Conservation (phyloP, 37 sponge, comb jelly and placozoan genomes). For the Tethya wilhelma region DNA sequence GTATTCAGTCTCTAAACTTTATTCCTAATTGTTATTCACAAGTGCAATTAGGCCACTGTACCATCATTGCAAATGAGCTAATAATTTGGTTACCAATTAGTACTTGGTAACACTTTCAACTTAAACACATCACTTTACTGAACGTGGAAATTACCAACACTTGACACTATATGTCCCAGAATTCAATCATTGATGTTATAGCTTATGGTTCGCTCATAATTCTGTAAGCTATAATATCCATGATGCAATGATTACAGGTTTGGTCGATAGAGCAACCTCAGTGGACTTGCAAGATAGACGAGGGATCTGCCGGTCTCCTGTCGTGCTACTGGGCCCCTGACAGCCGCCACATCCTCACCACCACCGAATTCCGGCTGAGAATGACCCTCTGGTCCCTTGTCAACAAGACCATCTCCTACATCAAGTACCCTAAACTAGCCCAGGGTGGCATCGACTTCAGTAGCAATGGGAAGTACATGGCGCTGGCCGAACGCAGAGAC, state of each 20-base stretch:
- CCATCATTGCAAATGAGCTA: too few relatives aligned
- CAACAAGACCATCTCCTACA: conserved; percentile 89
- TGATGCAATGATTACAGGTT: conserved; percentile 71
- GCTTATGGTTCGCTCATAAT: too few relatives aligned
- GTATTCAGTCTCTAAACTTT: too few relatives aligned
- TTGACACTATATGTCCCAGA: too few relatives aligned
- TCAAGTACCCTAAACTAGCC: conserved; percentile 91
- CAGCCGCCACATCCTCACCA: conserved; percentile 93
- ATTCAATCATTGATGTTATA: too few relatives aligned
- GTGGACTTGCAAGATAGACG: conserved; percentile 98
- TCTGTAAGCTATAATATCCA: background rate
- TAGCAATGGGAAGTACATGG: conserved; percentile 81
- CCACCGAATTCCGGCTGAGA: conserved; percentile 86
- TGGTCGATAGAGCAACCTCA: conserved; percentile 95
- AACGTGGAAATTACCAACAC: too few relatives aligned
- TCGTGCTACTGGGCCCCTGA: conserved; percentile 89
- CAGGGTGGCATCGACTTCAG: conserved; percentile 78
- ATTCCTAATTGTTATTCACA: too few relatives aligned
- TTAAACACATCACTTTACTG: too few relatives aligned
- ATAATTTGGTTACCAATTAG: too few relatives aligned
- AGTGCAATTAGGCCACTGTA: too few relatives aligned
- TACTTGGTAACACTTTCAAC: too few relatives aligned
- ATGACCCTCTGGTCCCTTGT: conserved; percentile 96
- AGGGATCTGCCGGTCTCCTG: conserved; percentile 90
- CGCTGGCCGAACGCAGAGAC: conserved; percentile 90